A percentile compares a stretch with the other conserved stretches of the same genome.
These are phyloP conservation scores for Eristalis tenax DNA, from an alignment of 2,888 invertebrate genomes.

Conservation along the genomic window DNA sequence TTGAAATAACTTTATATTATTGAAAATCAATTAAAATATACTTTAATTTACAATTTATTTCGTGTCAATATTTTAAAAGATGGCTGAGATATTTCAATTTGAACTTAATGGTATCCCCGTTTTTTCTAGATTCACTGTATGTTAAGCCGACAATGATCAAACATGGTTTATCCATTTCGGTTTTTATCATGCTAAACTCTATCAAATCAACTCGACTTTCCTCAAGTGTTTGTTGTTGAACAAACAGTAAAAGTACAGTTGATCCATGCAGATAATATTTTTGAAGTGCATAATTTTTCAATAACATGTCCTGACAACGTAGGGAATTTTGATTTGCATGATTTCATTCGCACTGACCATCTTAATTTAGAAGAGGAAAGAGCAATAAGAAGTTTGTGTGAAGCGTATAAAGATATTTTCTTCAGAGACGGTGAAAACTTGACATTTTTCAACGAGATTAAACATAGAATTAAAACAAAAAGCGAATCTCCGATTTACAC, in stretches of 20 bases:
- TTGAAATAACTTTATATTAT: no score
- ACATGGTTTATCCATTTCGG: neutral
- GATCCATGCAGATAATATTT: neutral
- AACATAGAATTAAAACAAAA: slow-evolving; percentile 17
- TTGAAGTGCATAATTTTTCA: neutral
- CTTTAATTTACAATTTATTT: no score
- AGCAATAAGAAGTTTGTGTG: neutral
- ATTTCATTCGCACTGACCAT: no score
- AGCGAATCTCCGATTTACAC: slow-evolving; percentile 6
- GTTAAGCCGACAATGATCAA: neutral
- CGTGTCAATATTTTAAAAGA: no score
- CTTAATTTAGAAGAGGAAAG: slow-evolving; percentile 1
- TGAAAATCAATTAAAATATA: no score
- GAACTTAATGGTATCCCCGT: no score
- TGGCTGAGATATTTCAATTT: no score
- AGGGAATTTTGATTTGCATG: neutral
- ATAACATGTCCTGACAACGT: neutral
- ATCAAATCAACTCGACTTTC: neutral
- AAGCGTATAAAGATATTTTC: slow-evolving; percentile 19
- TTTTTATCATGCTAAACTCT: neutral
- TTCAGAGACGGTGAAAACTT: no score
- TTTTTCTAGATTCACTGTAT: no score
- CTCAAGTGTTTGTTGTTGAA: neutral
- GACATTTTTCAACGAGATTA: slow-evolving; percentile 20
- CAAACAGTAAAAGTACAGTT: neutral